Percentiles rank a stretch among this genome's conserved stretches.
Conservation (phyloP, 2,113 vertebrate genomes). For the Electrona antarctica region DNA sequence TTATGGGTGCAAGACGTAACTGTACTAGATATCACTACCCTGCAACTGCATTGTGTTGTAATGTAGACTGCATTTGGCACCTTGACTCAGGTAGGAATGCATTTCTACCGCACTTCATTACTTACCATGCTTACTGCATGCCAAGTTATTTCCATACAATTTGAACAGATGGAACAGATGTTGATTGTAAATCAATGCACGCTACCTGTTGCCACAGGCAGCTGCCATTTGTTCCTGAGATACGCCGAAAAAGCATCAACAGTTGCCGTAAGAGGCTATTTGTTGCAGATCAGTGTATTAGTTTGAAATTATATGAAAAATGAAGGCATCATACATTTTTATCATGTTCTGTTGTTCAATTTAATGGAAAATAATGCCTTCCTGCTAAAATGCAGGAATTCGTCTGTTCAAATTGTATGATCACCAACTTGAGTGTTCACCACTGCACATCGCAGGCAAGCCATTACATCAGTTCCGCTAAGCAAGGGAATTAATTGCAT, state of each 20-base stretch:
- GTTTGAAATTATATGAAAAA: too few species aligned
- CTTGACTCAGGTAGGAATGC: slow-evolving; percentile 53
- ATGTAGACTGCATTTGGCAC: slow-evolving; percentile 39
- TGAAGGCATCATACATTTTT: not conserved
- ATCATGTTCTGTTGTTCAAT: not conserved
- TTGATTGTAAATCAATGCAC: not conserved
- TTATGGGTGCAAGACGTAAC: slow-evolving; percentile 11
- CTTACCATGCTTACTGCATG: slow-evolving; percentile 36
- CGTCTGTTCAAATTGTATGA: slow-evolving; percentile 57
- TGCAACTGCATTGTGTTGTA: slow-evolving; percentile 49
- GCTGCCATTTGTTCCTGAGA: too few species aligned
- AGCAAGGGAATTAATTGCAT: not conserved
- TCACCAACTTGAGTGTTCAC: slow-evolving; percentile 1
- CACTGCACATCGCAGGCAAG: slow-evolving; percentile 11
- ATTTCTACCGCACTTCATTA: slow-evolving; percentile 39
- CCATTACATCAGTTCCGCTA: slow-evolving; percentile 33
- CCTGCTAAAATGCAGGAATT: too few species aligned
- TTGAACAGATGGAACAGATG: slow-evolving; percentile 42
- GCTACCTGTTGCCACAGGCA: too few species aligned
- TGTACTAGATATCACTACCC: slow-evolving; percentile 20
- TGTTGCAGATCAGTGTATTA: not conserved
- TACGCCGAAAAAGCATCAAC: too few species aligned
- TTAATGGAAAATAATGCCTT: not conserved
- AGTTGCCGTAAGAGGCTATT: not conserved
- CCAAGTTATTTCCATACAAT: slow-evolving; percentile 28